These are phyloP conservation scores for Campylomormyrus tamandua DNA, from an alignment of 2,113 vertebrate genomes.

Conservation along the genomic window DNA sequence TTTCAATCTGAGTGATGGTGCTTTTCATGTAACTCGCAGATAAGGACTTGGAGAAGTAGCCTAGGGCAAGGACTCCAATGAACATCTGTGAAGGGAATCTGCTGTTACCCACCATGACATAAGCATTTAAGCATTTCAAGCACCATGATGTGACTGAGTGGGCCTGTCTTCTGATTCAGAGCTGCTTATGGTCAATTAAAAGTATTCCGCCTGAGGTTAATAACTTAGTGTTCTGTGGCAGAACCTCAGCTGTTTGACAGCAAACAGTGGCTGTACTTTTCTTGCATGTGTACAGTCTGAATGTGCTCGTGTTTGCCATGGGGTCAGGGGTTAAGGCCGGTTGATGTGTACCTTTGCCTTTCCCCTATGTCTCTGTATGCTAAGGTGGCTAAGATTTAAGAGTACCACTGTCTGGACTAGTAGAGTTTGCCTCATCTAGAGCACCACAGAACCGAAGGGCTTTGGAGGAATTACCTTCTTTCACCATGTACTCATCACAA, in stretches of 20 bases:
- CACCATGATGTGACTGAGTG: background rate
- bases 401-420: background rate
- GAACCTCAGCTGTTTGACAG: background rate
- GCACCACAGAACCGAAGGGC: background rate
- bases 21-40: slow-evolving; percentile 76
- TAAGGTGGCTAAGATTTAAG: background rate
- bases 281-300: slow-evolving; percentile 2
- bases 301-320: slow-evolving; percentile 6
- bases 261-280: background rate
- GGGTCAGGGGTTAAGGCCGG: background rate
- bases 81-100: slow-evolving; percentile 64
- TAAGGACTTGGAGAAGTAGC: slow-evolving; percentile 70
- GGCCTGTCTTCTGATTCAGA: background rate
- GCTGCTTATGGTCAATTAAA: background rate
- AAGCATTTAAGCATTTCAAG: background rate
- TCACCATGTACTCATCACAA: background rate
- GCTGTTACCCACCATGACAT: background rate
- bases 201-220: background rate
- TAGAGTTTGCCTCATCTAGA: background rate
- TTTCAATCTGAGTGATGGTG: slow-evolving; percentile 84
- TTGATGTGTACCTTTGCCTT: background rate
- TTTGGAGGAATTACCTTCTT: background rate
- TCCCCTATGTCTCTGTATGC: background rate
- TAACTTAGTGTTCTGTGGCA: background rate
- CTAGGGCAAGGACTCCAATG: slow-evolving; percentile 71